Evolutionary conservation across 2,797 vertebrate genomes (phyloP), one percentile per base, ranked within the genome.

Genomic region (Lophius americanus): DNA sequence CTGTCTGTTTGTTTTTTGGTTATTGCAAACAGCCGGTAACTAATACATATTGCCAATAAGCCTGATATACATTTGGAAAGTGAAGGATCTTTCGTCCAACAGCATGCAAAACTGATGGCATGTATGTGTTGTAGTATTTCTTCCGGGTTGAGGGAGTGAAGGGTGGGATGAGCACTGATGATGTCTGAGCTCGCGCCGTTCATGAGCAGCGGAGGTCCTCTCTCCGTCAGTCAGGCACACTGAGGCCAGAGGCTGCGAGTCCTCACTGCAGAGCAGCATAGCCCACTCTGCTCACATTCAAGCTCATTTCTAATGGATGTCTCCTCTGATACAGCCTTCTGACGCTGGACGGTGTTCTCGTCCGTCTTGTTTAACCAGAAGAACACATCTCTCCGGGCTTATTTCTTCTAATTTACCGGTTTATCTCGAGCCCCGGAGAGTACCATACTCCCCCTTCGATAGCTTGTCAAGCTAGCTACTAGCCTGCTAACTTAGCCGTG

Each of bases 381-480:
- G 57, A 73, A 50, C 52, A 10, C 43, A 23, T 60, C 70, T 13
- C 43, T 64, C 5, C 60, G 56, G 47, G 50, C 46, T 76, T 54
- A 33, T 7, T 39, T 50, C 48, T 9, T 38, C 7, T 60, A 51
- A 62, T 66, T 60, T 57, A 61, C 76, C 54, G 76, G 66, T 68
- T 89, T 38, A 57, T 69, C 77, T 85, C 82, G 85, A 86, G 80
- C 70, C 82, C 59, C 61, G 38, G 62, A 71, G 59, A 75, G 85
- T 75, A 81, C 69, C 84, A 64, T 67, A 74, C 83, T 64, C 63
- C 61, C 61, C 71, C 43, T 73, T 49, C 84, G 86, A 76, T 90
- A 91, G 89, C 90, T 38, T 54, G 82, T 82, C 81, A 88, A 83
- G 89, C 90, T 91, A 92, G 70, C 82, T 84, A 85, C 82, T 84